These are phyloP conservation scores for Drosophila guanche DNA, from an alignment of 1,140 invertebrate species.

Conservation along the genomic window DNA sequence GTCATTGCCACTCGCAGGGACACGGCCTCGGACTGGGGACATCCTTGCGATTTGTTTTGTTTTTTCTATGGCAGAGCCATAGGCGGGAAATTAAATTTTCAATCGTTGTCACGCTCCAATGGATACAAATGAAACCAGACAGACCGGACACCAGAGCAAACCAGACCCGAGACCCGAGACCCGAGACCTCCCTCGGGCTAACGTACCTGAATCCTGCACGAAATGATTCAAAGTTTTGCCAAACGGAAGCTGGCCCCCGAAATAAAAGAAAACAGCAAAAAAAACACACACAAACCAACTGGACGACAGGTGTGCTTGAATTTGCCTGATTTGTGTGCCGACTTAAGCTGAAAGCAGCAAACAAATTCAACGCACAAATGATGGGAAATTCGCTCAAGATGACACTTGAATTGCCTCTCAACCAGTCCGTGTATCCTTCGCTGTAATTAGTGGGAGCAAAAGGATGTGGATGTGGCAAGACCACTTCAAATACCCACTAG, in stretches of 20 bases:
- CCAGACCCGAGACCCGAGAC: no score
- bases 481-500: no score
- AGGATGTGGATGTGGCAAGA: no score
- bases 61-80: constrained; percentile 37
- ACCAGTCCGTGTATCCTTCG: no score
- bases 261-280: no score
- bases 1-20: background rate
- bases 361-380: no score
- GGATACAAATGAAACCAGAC: constrained; percentile 53
- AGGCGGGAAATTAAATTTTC: constrained; percentile 80
- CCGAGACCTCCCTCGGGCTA: background rate
- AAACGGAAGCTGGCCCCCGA: constrained; percentile 27
- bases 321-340: no score
- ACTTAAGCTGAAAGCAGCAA: no score
- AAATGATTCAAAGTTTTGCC: constrained; percentile 29
- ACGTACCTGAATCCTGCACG: background rate
- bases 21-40: background rate
- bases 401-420: no score
- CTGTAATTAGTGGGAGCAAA: no score
- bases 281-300: background rate
- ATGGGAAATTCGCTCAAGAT: no score
- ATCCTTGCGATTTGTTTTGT: background rate
- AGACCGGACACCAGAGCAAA: background rate
- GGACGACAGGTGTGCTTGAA: constrained; percentile 6
- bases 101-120: constrained; percentile 72